Conservation (phyloP, 2,113 vertebrate species). For the Lepisosteus oculatus region DNA sequence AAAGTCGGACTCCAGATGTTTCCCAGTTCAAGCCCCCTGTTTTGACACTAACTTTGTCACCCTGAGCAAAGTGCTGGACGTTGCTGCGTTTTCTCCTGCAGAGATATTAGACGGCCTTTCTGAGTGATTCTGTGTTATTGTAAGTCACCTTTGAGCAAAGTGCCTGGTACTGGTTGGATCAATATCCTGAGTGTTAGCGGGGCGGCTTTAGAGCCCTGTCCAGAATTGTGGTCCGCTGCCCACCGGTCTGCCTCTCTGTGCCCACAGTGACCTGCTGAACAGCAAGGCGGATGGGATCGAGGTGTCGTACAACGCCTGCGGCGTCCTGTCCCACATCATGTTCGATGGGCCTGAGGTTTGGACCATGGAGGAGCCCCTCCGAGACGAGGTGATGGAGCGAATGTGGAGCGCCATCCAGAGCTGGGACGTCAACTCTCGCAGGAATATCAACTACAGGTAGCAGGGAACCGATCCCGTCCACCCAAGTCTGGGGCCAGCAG, state of each 20-base stretch:
- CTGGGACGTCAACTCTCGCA: slow-evolving; percentile 95
- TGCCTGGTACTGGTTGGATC: too few species aligned
- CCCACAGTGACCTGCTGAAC: slow-evolving; percentile 83
- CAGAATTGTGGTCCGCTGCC: neutral
- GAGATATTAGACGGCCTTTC: neutral
- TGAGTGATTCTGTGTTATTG: too few species aligned
- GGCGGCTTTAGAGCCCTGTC: too few species aligned
- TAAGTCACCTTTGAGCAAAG: too few species aligned
- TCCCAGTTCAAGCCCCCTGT: too few species aligned
- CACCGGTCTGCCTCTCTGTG: neutral
- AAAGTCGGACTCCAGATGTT: too few species aligned
- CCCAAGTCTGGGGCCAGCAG: too few species aligned
- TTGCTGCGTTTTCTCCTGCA: too few species aligned
- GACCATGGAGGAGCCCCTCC: slow-evolving; percentile 79
- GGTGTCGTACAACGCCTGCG: slow-evolving; percentile 95
- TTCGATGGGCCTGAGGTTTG: slow-evolving; percentile 89
- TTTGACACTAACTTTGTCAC: too few species aligned
- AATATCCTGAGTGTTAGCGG: too few species aligned
- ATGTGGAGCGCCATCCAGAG: slow-evolving; percentile 97
- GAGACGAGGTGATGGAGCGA: slow-evolving; percentile 84
- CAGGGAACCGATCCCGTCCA: too few species aligned
- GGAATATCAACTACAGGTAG: slow-evolving; percentile 98
- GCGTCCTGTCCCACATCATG: slow-evolving; percentile 96
- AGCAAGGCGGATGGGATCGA: slow-evolving; percentile 97
- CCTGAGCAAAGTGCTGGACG: too few species aligned